Conservation (phyloP, 2,113 vertebrate genomes). For the Caracal caracal region DNA sequence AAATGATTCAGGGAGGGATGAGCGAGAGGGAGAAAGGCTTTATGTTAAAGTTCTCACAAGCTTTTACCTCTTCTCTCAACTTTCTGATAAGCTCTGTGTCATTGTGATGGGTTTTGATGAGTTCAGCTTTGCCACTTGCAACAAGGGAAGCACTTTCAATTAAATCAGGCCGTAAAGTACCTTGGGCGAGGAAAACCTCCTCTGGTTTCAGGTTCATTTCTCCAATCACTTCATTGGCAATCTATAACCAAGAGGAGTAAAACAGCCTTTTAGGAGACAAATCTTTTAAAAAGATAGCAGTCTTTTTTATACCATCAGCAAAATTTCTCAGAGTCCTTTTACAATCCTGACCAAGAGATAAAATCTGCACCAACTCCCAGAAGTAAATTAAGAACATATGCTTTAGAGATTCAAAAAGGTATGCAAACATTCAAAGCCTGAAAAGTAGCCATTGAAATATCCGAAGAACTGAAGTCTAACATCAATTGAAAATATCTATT, state of each 20-base stretch:
- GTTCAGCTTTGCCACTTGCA: slow-evolving; percentile 96
- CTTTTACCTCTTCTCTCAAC: slow-evolving; percentile 94
- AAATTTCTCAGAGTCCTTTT: slow-evolving; percentile 41
- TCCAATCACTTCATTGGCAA: slow-evolving; percentile 98
- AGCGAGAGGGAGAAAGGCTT: neutral
- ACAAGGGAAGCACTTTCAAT: slow-evolving; percentile 97
- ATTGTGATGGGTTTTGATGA: slow-evolving; percentile 99
- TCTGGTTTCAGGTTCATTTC: slow-evolving; percentile 99
- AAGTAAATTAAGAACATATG: slow-evolving; percentile 2
- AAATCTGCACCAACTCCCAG: neutral
- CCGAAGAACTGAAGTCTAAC: neutral
- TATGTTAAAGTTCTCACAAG: neutral
- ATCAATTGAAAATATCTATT: neutral
- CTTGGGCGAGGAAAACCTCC: slow-evolving; percentile 97
- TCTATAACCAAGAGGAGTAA: slow-evolving; percentile 81
- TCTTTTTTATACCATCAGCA: neutral
- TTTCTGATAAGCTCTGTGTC: slow-evolving; percentile 99
- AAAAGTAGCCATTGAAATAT: neutral
- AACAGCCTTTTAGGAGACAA: neutral
- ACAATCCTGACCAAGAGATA: neutral
- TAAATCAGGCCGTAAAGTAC: slow-evolving; percentile 96
- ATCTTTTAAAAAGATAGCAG: neutral
- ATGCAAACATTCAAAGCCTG: neutral
- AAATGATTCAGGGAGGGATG: neutral
- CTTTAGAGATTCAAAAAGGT: slow-evolving; percentile 22